These are phyloP conservation scores for Ormyrus nitidulus DNA, from an alignment of 2,888 invertebrate species.

Conservation along the genomic window DNA sequence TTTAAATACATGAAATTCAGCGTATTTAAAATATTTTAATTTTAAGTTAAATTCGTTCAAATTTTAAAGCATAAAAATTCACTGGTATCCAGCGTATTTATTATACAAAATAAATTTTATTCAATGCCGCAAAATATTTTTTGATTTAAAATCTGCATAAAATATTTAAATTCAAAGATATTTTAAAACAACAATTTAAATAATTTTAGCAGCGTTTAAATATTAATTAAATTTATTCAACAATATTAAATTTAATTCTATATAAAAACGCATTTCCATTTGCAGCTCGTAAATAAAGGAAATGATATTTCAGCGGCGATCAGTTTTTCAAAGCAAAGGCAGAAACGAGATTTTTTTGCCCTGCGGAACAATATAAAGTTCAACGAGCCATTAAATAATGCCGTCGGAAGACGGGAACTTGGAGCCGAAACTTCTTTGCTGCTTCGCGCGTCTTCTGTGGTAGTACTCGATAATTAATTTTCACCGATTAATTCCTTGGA, in stretches of 20 bases:
- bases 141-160: no score
- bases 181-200: neutral
- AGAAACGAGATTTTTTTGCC: conserved; percentile 33
- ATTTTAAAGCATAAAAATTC: no score
- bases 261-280: conserved; percentile 18
- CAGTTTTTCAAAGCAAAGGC: conserved; percentile 1
- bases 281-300: neutral
- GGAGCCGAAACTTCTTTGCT: conserved; percentile 1
- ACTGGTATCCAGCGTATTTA: no score
- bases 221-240: conserved; percentile 10
- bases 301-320: conserved; percentile 2
- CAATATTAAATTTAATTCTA: neutral
- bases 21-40: no score
- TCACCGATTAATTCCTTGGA: neutral
- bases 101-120: no score
- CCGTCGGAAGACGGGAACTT: conserved; percentile 3
- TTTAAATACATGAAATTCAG: no score
- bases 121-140: no score
- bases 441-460: neutral
- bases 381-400: conserved; percentile 35
- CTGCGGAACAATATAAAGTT: conserved; percentile 18
- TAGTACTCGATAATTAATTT: conserved; percentile 6
- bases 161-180: no score
- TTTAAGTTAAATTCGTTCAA: no score
- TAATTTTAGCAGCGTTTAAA: neutral